Base-by-base conservation (phyloP, 30 jellyfish, hydroid and myxozoan genomes). In the Haliclystus octoradiatus region DNA sequence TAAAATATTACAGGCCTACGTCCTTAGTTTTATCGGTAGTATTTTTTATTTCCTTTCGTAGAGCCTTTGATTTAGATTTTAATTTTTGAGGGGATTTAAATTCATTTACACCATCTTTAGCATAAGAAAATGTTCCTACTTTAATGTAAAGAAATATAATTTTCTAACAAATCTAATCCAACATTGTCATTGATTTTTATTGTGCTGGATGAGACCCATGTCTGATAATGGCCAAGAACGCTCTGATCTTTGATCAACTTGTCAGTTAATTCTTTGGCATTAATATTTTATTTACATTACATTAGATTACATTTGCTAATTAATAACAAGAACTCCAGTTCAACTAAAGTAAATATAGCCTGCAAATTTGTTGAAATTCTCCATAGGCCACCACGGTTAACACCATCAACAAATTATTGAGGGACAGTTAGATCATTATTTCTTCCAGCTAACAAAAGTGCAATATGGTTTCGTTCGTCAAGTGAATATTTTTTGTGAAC, bases 391-490 rank as follows among this genome's bases (percentile, higher is more conserved):
- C 74, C 74, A 57, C 26, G 15, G 32, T 65, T 32, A 65, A n/a
- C n/a, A n/a, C n/a, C 51, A 65, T 57, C 13, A 9, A 31, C 74
- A 26, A 30, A 1, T 3, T 31, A 34, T 34, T 65, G 32, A 26
- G 32, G 74, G 26, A 24, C 51, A 24, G 74, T 31, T n/a, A 26
- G 62, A 9, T 65, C 74, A 57, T 65, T 31, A 32, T 26, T 31
- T 31, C 74, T 65, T 7, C 80, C 80, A 32, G 80, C 80, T 50
- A 49, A n/a, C 52, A 70, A 70, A 47, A 70, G 50, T 28, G 69
- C 69, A 40, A 46, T 70, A n/a, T n/a, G n/a, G 65, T 28, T 30
- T 24, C 52, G 31, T 70, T 70, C 70, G 31, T 60, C 49, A 13
- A 19, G 26, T 49, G 69, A 4, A 15, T 28, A 49, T 40, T 52